Base-by-base conservation (phyloP, 2,888 invertebrate species). In the Apodemia zela region DNA sequence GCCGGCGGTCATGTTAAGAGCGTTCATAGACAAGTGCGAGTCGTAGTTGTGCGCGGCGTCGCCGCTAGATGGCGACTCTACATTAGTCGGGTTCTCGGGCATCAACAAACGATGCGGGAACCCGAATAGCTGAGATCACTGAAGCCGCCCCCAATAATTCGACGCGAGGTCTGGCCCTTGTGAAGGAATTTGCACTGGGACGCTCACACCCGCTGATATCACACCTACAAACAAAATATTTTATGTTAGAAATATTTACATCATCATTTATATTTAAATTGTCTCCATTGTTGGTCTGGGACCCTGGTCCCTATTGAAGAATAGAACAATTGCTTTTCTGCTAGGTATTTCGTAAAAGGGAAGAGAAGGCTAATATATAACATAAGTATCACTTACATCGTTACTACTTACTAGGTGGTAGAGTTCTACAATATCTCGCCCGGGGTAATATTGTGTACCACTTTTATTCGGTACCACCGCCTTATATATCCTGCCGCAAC, bases 101-200 rank as follows among this genome's bases (percentile, higher is more conserved):
- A 94, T 88, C 81, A 95, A 93, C 67, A 95, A 92, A 82, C 96
- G 94, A 89, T 95, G 94, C 81, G 96, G 95, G 93, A 96, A 96
- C 94, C 96, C 96, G 93, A 96, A 96, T 79, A 97, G 95, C 94
- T 96, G 95, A 90, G 96, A 97, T 97, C 98, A 96, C 95, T 96
- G 97, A 88, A 97, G 95, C 87, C 97, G 93, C 47, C 97, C 96
- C 97, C 97, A 97, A 89, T 97, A 97, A 93, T 96, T 97, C 60
- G 94, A 92, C 73, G 96, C 93, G 82, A 96, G 93, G 85, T 96
- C 96, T 69, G 95, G 94, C 75, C 94, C 94, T 85, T 96, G 96
- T 75, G 96, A 97, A 62, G 97, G 97, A 79, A 97, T 97, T 93
- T 98, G 97, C 68, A 97, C 97, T 60, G 97, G 98, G 63, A 97